A percentile compares a stretch with the other conserved stretches of the same genome.
phyloP scores from a whole-genome alignment of 2,113 vertebrate species.

The Xerus inauris region DNA sequence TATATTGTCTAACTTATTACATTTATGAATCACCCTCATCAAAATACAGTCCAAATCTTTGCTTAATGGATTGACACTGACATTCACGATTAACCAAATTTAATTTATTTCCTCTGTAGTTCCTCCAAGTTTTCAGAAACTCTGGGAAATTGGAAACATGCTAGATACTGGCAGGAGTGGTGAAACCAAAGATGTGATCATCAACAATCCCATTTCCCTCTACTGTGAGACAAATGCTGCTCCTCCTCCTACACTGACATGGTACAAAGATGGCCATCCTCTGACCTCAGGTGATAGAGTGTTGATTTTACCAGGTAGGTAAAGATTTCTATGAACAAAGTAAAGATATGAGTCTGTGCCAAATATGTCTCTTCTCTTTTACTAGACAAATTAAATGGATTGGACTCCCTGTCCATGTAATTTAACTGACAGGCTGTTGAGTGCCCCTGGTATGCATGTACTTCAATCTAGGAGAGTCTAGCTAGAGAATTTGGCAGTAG shows the following conservation, averaged over 20 bases:
- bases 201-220: slow-evolving; percentile 95
- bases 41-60: background rate
- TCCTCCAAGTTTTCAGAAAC: slow-evolving; percentile 94
- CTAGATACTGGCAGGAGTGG: slow-evolving; percentile 84
- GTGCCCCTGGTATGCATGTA: background rate
- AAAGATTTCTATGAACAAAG: background rate
- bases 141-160: slow-evolving; percentile 85
- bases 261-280: slow-evolving; percentile 93
- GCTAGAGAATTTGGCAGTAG: background rate
- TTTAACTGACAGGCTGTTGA: background rate
- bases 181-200: slow-evolving; percentile 91
- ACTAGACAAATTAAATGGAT: background rate
- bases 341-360: background rate
- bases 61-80: background rate
- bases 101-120: slow-evolving; percentile 84
- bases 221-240: slow-evolving; percentile 96
- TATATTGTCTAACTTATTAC: background rate
- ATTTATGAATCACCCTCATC: background rate
- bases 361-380: background rate
- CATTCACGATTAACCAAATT: background rate
- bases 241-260: slow-evolving; percentile 94
- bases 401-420: background rate
- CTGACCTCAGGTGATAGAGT: slow-evolving; percentile 92
- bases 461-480: background rate
- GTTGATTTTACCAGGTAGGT: slow-evolving; percentile 97